Evolutionary conservation across 2,113 vertebrate species (phyloP).

Genomic region (Macquaria australasica): DNA sequence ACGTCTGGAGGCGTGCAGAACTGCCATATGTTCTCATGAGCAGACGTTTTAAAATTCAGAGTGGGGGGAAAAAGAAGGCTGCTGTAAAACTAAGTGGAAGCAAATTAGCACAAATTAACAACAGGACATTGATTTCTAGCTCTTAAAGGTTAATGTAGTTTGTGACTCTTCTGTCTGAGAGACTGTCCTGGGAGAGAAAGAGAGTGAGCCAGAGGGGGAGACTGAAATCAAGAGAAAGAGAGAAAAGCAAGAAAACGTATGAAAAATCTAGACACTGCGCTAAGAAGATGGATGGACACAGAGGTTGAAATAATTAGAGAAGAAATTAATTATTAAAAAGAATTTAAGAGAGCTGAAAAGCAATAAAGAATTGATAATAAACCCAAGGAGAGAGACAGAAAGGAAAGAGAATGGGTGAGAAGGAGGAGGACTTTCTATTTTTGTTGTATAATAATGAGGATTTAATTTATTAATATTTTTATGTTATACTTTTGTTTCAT

Average conservation of each 20-base stretch:
- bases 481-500: background rate
- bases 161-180: slow-evolving; percentile 69
- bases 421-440: background rate
- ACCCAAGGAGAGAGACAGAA: background rate
- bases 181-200: slow-evolving; percentile 39
- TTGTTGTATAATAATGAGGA: background rate
- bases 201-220: background rate
- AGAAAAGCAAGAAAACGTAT: background rate
- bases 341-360: background rate
- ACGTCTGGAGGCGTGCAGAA: slow-evolving; percentile 30
- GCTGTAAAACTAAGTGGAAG: slow-evolving; percentile 84
- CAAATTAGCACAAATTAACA: slow-evolving; percentile 89
- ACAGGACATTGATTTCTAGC: slow-evolving; percentile 87
- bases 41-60: slow-evolving; percentile 50
- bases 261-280: background rate
- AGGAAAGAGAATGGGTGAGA: background rate
- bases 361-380: background rate
- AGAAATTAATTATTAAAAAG: background rate
- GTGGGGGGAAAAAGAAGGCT: slow-evolving; percentile 11
- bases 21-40: slow-evolving; percentile 45
- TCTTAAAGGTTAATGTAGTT: slow-evolving; percentile 88
- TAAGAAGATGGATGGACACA: background rate
- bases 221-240: background rate
- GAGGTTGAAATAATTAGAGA: background rate
- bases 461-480: background rate